Evolutionary conservation across 2,113 vertebrate species (phyloP).

Genomic region (Acanthisitta chloris): DNA sequence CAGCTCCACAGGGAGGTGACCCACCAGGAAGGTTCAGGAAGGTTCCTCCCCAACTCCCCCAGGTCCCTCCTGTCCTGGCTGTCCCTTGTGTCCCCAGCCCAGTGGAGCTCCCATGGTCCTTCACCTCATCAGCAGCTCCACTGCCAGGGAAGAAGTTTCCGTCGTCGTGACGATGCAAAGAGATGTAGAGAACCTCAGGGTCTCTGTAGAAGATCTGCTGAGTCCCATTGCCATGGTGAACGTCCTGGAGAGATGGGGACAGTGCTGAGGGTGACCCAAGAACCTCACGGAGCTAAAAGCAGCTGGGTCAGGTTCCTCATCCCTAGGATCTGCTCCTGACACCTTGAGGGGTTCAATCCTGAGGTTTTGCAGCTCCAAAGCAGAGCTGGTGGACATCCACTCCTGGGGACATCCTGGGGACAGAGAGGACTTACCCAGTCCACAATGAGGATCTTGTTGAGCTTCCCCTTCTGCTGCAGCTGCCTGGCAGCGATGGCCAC

Average conservation of each 20-base stretch:
- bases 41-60: background rate
- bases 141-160: constrained; percentile 91
- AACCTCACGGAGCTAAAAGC: fast-evolving
- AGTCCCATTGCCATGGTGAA: constrained; percentile 91
- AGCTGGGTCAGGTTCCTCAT: background rate
- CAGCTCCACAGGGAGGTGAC: background rate
- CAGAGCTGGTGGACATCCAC: fast-evolving
- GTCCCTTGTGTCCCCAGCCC: background rate
- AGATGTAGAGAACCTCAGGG: constrained; percentile 88
- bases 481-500: constrained; percentile 91
- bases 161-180: constrained; percentile 87
- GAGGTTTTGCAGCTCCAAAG: background rate
- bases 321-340: background rate
- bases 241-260: constrained; percentile 73
- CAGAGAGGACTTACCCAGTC: constrained; percentile 85
- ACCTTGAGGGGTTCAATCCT: background rate
- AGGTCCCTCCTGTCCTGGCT: background rate
- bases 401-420: background rate
- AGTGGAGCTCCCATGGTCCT: background rate
- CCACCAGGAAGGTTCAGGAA: background rate
- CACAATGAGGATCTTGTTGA: constrained; percentile 90
- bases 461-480: constrained; percentile 81
- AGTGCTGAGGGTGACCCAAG: background rate
- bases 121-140: constrained; percentile 85
- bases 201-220: constrained; percentile 91